Evolutionary conservation across 2,888 invertebrate genomes (phyloP).

Genomic region (Chironomus tentans): DNA sequence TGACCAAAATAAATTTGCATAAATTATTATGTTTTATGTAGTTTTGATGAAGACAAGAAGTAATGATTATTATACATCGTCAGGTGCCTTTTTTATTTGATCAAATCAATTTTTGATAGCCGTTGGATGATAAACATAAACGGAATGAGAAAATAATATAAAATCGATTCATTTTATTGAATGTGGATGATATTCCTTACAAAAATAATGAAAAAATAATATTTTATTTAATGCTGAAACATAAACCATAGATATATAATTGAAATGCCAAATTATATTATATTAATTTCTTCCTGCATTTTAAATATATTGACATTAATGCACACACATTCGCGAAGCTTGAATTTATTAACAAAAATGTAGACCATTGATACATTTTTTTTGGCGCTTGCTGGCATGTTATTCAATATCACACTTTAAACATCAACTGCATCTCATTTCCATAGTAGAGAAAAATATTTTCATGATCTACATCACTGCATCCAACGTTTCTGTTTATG

Average conservation of each 20-base stretch:
- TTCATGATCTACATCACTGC: background rate
- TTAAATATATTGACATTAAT: no score
- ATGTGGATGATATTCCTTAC: background rate
- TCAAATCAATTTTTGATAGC: background rate
- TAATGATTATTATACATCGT: background rate
- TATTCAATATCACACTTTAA: no score
- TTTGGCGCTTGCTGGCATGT: no score
- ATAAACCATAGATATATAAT: background rate
- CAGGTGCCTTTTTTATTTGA: constrained; percentile 10
- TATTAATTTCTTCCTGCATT: no score
- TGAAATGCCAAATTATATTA: no score
- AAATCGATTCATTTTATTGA: no score
- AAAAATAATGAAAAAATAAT: background rate
- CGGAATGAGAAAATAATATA: background rate
- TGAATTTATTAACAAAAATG: no score
- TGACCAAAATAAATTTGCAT: background rate
- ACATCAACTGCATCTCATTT: background rate
- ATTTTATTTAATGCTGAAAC: background rate
- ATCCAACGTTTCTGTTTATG: background rate
- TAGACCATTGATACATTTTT: no score
- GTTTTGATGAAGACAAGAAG: background rate
- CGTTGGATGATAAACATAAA: background rate
- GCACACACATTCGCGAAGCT: no score
- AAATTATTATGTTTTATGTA: background rate
- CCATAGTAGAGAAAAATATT: background rate